phyloP scores from a whole-genome alignment of 2,113 vertebrate species.

The Datnioides undecimradiatus region DNA sequence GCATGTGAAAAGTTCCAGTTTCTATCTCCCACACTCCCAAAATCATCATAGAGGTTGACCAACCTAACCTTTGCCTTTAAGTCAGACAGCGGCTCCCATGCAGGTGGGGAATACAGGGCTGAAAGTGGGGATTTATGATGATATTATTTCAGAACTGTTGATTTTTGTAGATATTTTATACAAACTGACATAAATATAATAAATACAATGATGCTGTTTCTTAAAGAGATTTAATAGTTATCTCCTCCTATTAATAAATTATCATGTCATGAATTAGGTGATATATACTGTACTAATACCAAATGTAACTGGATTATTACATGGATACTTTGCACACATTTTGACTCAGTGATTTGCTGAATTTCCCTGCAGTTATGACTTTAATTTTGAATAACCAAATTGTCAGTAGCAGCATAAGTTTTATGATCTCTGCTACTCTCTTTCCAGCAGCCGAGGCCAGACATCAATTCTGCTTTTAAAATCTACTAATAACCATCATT shows the following conservation, averaged over 20 bases:
- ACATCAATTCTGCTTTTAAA: not conserved
- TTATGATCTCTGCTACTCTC: not conserved
- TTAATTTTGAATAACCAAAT: not conserved
- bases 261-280: not conserved
- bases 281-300: not conserved
- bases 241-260: not conserved
- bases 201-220: too few relatives aligned
- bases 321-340: not conserved
- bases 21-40: slow-evolving; percentile 43
- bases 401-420: not conserved
- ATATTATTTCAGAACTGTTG: not conserved
- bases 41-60: slow-evolving; percentile 12
- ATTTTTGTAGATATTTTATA: not conserved
- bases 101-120: not conserved
- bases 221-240: too few relatives aligned
- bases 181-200: not conserved
- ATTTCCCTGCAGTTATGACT: not conserved
- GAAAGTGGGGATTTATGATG: not conserved
- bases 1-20: slow-evolving; percentile 41
- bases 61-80: not conserved
- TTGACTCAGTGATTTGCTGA: not conserved
- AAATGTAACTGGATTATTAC: slow-evolving; percentile 4
- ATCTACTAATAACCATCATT: not conserved
- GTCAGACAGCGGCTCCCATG: not conserved
- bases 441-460: not conserved